Conservation (phyloP, 2,888 invertebrate genomes). For the Stenodema calcarata region DNA sequence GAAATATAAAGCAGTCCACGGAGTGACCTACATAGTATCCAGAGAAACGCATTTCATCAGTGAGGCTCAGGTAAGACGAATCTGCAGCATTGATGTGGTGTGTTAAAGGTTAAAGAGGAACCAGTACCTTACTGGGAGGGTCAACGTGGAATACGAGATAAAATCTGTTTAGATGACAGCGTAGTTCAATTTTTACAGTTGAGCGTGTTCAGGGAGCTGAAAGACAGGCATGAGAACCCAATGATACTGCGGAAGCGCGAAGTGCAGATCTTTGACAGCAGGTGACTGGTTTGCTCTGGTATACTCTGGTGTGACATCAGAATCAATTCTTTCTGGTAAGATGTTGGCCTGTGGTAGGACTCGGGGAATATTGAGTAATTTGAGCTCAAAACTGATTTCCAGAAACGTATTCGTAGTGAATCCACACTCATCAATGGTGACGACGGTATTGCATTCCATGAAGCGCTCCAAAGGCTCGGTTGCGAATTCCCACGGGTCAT, state of each 20-base stretch:
- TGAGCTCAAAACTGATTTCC: too few relatives aligned
- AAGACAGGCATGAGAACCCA: constrained; percentile 38
- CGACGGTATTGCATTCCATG: background rate
- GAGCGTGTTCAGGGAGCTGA: constrained; percentile 20
- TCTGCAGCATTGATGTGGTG: too few relatives aligned
- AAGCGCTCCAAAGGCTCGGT: background rate
- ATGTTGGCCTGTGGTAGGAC: too few relatives aligned
- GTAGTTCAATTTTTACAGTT: too few relatives aligned
- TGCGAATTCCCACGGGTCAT: background rate
- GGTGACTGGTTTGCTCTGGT: background rate
- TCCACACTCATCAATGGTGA: background rate
- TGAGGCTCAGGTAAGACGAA: constrained; percentile 2
- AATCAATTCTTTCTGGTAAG: too few relatives aligned
- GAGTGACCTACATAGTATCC: constrained; percentile 32
- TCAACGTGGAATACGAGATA: too few relatives aligned
- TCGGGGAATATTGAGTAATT: too few relatives aligned
- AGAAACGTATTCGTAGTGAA: constrained; percentile 41
- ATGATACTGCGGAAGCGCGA: constrained; percentile 19
- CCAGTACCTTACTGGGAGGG: too few relatives aligned
- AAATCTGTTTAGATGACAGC: too few relatives aligned
- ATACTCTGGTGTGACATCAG: too few relatives aligned
- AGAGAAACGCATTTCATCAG: constrained; percentile 18
- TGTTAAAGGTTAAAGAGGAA: too few relatives aligned
- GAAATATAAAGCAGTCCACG: constrained; percentile 33
- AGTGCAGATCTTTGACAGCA: background rate